Base-by-base conservation (phyloP, 2,888 invertebrate genomes). In the Philopedon plagiatum region DNA sequence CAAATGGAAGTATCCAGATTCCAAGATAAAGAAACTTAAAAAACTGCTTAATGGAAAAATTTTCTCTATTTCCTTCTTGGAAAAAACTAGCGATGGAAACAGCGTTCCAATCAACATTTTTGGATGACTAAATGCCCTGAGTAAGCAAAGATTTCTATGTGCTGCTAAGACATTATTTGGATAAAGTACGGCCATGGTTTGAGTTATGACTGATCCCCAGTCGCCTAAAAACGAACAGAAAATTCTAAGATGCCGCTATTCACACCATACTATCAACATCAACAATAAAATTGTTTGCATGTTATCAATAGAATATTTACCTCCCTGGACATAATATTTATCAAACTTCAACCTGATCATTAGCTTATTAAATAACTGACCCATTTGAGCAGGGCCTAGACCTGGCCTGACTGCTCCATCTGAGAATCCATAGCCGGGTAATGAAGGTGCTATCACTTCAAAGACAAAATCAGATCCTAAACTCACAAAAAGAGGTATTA, bases 161-260 rank as follows among this genome's bases (percentile, higher is more conserved):
- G 85, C 80, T 0, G 87, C 88, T 5, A 90, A 81, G 0, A 90
- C 85, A 49, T 89, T 88, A 5, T 87, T 85, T 0, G 92, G 92
- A 80, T 88, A 93, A 3, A 91, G 79, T 0, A 88, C 86, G 0
- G 92, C 89, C 83, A 96, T 86, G 21, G 87, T 81, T 0, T 88
- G 83, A 0, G 88, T 89, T 44, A 95, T 89, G 0, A 87, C 9
- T 0, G 91, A 85, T 0, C 96, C 96, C 93, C 94, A 95, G 82
- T 96, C 96, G 0, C 95, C 94, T 0, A 93, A 0, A 90, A 83
- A 83, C 91, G 13, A 34, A 34, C n/a, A n/a, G n/a, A n/a, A n/a
- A n/a, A n/a, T n/a, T n/a, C n/a, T n/a, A n/a, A n/a, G n/a, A n/a
- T n/a, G n/a, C n/a, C n/a, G n/a, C n/a, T n/a, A n/a, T n/a, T n/a